Conservation (phyloP, 2,797 vertebrate species). For the Delichon dasypus region DNA sequence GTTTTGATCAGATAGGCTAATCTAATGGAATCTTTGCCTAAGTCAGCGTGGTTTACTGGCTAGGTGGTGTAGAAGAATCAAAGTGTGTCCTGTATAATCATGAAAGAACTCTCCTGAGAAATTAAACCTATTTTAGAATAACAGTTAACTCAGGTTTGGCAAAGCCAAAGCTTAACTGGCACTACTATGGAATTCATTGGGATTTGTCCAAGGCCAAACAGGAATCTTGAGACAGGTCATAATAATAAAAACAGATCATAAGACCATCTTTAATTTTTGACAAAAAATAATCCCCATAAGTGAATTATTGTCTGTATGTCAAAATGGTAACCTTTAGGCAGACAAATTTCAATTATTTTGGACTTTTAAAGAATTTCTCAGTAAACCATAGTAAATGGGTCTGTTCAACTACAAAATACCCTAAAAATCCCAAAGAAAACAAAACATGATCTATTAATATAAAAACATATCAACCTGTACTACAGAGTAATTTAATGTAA, state of each 20-base stretch:
- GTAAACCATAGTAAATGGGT: not conserved
- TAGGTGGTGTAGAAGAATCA: not conserved
- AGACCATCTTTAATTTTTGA: not conserved
- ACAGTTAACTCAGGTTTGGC: not conserved
- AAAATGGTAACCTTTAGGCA: not conserved
- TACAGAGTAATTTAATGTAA: not conserved
- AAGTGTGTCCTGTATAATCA: not conserved
- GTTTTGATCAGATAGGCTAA: not conserved
- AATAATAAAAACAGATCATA: not conserved
- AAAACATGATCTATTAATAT: not conserved
- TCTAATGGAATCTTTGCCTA: not conserved
- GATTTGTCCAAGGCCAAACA: not conserved
- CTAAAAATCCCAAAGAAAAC: not conserved
- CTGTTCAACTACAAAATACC: not conserved
- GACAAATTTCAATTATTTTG: not conserved
- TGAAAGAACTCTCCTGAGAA: not conserved
- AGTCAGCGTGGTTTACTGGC: not conserved
- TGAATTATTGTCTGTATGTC: not conserved
- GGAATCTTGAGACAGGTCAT: not conserved
- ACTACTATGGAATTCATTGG: fast-evolving
- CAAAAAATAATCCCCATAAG: not conserved
- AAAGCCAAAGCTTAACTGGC: not conserved
- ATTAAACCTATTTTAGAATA: not conserved
- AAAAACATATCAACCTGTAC: not conserved
- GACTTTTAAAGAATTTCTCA: not conserved